Evolutionary conservation across 2,888 invertebrate genomes (phyloP), one percentile per base, ranked within the genome.

Genomic region (Dasysyrphus tricinctus): DNA sequence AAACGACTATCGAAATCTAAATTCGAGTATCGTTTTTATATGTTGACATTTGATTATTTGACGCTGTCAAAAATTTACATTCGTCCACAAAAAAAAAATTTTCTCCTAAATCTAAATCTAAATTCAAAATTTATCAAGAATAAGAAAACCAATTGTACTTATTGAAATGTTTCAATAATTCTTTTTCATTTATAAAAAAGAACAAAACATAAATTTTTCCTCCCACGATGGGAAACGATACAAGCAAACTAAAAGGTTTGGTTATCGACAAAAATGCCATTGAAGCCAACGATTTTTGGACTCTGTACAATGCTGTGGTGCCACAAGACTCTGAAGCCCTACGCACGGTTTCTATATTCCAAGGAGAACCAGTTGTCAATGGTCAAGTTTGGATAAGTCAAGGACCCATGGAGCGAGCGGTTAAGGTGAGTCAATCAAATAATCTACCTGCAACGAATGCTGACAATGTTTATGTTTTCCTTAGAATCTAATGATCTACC

Each of bases 401-500:
- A 87, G 95, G 95, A 8, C 96, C 96, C 3, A 92, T 97, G 89
- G 96, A 97, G 90, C 95, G 96, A 91, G 95, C 95, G 89, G 95
- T 96, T 16, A 97, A 96, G 93, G 97, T 97, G 92, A 90, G 92
- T 91, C 51, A 29, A 8, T 69, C 8, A n/a, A 1, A 61, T 16
- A 2, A 63, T 19, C 14, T 39, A 3, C 32, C 7, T 57, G 14
- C 9, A 11, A 19, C 29, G n/a, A 32, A 6, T 7, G 2, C 14
- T 5, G 14, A 32, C 16, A 2, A 67, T 32, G 7, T 32, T 32
- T 32, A 37, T 14, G 7, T 24, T n/a, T 24, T 37, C n/a, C 4
- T 39, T 92, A 98, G 97, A 97, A 97, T 93, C 93, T 97, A 81
- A 96, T 96, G 94, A 95, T 97, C 77, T 95, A 97, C 92, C 95